Evolutionary conservation across 2,888 invertebrate species (phyloP).

Genomic region (Tetragonisca angustula): DNA sequence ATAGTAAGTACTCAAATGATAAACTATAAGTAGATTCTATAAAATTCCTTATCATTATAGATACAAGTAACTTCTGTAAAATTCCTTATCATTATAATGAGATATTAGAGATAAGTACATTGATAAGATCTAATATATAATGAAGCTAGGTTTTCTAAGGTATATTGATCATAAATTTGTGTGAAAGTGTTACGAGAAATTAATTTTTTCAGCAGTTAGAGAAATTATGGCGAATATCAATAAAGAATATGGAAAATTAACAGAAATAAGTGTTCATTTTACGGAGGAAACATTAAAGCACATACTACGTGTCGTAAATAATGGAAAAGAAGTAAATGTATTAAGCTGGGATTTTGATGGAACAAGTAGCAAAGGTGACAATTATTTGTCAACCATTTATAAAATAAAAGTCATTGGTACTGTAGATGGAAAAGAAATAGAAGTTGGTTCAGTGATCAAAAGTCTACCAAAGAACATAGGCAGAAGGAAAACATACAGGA

Average conservation of each 20-base stretch:
- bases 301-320: constrained; percentile 81
- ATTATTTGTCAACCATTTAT: constrained; percentile 88
- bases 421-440: constrained; percentile 77
- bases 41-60: too few relatives aligned
- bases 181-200: fast-evolving
- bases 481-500: constrained; percentile 87
- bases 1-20: too few relatives aligned
- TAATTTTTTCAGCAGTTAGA: neutral
- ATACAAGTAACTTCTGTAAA: neutral
- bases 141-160: fast-evolving
- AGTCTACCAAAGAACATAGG: constrained; percentile 88
- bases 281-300: constrained; percentile 83
- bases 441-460: constrained; percentile 87
- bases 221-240: neutral
- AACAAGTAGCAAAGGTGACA: constrained; percentile 88
- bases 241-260: constrained; percentile 58
- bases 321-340: constrained; percentile 77
- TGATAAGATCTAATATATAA: neutral
- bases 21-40: too few relatives aligned
- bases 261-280: constrained; percentile 78
- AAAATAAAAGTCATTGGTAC: constrained; percentile 86
- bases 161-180: neutral
- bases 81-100: neutral
- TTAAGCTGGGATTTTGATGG: constrained; percentile 83
- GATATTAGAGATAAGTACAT: neutral